Percentiles rank a stretch among this genome's conserved stretches.
Conservation (phyloP, 2,113 vertebrate genomes). For the Todiramphus saurophagus region DNA sequence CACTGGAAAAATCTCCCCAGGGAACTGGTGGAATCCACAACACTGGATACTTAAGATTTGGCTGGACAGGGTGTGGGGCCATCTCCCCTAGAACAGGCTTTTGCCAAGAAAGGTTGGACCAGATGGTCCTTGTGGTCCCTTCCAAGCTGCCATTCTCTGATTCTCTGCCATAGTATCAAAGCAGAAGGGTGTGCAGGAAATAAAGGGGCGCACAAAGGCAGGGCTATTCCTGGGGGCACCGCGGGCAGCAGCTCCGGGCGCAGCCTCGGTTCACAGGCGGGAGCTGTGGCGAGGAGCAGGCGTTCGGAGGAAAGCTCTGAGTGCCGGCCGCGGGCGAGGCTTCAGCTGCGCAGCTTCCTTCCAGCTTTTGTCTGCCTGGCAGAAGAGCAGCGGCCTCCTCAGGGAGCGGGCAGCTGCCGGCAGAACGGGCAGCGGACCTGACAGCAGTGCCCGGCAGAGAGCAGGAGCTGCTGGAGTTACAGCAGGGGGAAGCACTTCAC, state of each 20-base stretch:
- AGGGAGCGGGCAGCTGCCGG: background rate
- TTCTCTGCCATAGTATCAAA: background rate
- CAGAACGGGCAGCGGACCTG: rapidly evolving
- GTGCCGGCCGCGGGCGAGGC: background rate
- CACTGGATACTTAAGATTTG: background rate
- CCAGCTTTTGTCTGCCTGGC: background rate
- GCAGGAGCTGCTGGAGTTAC: constrained; percentile 7
- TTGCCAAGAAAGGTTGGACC: background rate
- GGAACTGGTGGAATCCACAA: background rate
- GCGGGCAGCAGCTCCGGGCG: background rate
- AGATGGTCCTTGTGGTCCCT: background rate
- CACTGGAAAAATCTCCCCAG: background rate
- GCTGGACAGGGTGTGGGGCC: background rate
- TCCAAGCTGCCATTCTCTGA: background rate
- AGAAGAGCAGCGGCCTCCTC: background rate
- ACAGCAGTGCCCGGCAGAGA: background rate
- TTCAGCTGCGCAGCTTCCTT: background rate
- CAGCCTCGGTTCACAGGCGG: background rate
- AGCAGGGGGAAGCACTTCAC: constrained; percentile 39
- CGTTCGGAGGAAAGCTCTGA: background rate
- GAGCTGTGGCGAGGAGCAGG: background rate
- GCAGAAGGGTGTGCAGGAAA: background rate
- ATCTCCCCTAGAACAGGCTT: background rate
- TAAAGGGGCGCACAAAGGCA: background rate
- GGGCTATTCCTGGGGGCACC: background rate